phyloP scores from a whole-genome alignment of 2,113 vertebrate species.

The Colaptes auratus region DNA sequence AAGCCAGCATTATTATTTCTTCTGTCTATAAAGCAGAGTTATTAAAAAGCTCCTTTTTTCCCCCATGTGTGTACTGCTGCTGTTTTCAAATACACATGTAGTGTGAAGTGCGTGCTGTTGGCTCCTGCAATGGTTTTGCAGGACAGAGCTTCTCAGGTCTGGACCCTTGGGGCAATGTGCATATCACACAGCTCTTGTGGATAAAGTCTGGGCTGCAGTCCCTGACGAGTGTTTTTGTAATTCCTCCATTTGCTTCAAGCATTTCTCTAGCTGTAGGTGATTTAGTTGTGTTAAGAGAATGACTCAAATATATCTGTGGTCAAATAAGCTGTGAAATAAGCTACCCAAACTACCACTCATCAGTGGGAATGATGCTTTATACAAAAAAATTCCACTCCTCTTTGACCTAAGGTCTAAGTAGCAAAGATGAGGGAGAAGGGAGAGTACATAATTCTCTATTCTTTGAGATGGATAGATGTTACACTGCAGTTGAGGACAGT shows the following conservation, averaged over 20 bases:
- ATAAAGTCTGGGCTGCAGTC: neutral
- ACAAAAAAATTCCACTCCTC: neutral
- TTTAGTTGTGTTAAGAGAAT: neutral
- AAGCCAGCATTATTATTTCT: constrained; percentile 28
- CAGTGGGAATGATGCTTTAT: neutral
- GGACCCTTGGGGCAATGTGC: neutral
- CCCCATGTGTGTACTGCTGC: neutral
- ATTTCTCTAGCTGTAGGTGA: neutral
- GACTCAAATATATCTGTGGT: neutral
- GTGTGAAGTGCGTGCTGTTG: neutral
- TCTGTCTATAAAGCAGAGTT: neutral
- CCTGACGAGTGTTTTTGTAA: neutral
- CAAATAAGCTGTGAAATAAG: constrained; percentile 17
- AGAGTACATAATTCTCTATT: neutral
- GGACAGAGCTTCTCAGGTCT: neutral
- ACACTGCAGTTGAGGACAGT: neutral
- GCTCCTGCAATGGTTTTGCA: neutral
- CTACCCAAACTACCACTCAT: neutral
- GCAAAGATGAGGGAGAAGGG: neutral
- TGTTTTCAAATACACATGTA: neutral
- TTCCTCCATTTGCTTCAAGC: neutral
- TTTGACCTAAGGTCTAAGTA: neutral
- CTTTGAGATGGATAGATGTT: neutral
- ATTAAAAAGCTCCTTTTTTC: neutral
- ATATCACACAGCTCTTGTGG: neutral